Evolutionary conservation across 92 coral and sea anemone species (phyloP), one percentile per base, ranked within the genome.

Genomic region (Phenganax stokvisi): DNA sequence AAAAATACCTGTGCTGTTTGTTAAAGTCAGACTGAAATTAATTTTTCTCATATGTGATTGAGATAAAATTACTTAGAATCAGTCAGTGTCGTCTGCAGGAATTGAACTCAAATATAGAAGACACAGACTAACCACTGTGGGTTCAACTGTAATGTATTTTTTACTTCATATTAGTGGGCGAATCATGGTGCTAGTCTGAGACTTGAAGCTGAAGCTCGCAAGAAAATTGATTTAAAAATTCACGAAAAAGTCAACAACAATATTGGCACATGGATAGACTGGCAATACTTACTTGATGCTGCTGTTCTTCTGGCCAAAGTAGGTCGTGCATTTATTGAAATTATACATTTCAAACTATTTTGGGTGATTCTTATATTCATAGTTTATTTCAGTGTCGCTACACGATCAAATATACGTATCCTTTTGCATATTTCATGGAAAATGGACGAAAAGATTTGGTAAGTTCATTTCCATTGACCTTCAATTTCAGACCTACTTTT

Each of bases 191-290:
- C 92, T 81, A 93, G 97, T 71, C 81, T 93, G 31, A 93, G 91
- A 74, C 83, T 87, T 9, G 97, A 93, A 58, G 89, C 89, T 72
- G 97, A 91, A 55, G 91, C 97, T 9, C 86, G 86, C 47, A 90
- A 91, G 60, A 93, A 92, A 81, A 93, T 93, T 56, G 92, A 93
- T 90, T 93, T 86, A 82, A 93, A 93, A 80, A 93, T 93, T 68
- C 94, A 93, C 27, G 98, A 93, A 85, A 93, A 93, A 85, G 98
- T 93, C 31, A 92, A 93, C 85, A 93, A 93, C 72, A 93, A 93
- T 55, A 86, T 93, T 75, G 98, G 98, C 37, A 93, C 98, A 2
- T 93, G 98, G 98, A 93, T 93, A 31, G 98, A 93, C 80, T 93
- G 98, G 98, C 98, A 93, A 53, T 93, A 93, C 76, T 87, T 93